phyloP scores from a whole-genome alignment of 2,113 vertebrate species.

The Dasyprocta punctata region DNA sequence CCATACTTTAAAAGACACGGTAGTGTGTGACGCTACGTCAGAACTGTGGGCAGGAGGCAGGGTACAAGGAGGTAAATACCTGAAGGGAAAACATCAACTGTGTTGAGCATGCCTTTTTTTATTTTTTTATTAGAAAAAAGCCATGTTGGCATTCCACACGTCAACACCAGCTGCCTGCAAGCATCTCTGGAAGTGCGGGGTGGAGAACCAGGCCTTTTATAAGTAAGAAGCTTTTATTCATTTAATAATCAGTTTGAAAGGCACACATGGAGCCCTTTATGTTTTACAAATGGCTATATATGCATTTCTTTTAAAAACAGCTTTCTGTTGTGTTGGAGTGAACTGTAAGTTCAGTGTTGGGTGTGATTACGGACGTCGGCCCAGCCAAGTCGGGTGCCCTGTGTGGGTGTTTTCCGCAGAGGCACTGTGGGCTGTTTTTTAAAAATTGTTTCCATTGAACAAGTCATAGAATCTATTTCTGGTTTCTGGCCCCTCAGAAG shows the following conservation, averaged over 20 bases:
- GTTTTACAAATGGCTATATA: neutral
- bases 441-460: conserved; percentile 5
- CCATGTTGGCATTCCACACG: conserved; percentile 97
- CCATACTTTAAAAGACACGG: neutral
- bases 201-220: conserved; percentile 99
- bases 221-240: conserved; percentile 89
- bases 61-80: neutral
- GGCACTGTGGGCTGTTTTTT: neutral
- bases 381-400: neutral
- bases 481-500: neutral
- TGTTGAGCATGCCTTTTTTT: conserved; percentile 30
- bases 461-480: neutral
- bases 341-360: neutral
- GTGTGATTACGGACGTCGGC: neutral
- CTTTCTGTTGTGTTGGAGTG: neutral
- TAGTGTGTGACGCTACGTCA: neutral
- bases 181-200: conserved; percentile 98
- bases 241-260: conserved; percentile 41
- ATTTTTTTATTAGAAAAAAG: conserved; percentile 93
- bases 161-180: conserved; percentile 99
- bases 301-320: neutral
- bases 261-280: neutral
- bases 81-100: neutral
- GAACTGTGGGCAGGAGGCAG: neutral
- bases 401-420: neutral